Percentiles rank a stretch among this genome's conserved stretches.
phyloP scores from a whole-genome alignment of 2,888 invertebrate genomes.

The Tachystola acroxantha region DNA sequence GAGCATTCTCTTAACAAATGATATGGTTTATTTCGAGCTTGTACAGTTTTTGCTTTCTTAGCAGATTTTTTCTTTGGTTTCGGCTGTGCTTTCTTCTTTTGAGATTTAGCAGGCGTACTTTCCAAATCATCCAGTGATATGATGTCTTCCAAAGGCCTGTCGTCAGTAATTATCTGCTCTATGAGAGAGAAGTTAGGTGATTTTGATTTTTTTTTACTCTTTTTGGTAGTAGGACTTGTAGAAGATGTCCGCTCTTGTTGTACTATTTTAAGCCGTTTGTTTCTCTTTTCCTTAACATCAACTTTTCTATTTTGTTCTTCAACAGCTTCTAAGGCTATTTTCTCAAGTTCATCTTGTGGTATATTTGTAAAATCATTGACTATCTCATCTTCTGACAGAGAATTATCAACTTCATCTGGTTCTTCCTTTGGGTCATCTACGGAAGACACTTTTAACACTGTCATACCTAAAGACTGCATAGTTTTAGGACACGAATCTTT shows the following conservation, averaged over 20 bases:
- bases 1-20: slow-evolving; percentile 46
- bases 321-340: slow-evolving; percentile 55
- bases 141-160: slow-evolving; percentile 61
- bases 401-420: slow-evolving; percentile 15
- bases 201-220: slow-evolving; percentile 23
- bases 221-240: slow-evolving; percentile 33
- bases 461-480: slow-evolving; percentile 58
- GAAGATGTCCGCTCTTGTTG: slow-evolving; percentile 31
- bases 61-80: slow-evolving; percentile 18
- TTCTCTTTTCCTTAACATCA: slow-evolving; percentile 11
- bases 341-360: slow-evolving; percentile 60
- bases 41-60: slow-evolving; percentile 20
- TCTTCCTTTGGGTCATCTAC: slow-evolving; percentile 25
- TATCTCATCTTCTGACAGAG: slow-evolving; percentile 44
- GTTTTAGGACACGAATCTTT: slow-evolving; percentile 39
- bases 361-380: slow-evolving; percentile 57
- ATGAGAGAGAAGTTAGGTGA: slow-evolving; percentile 61
- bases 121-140: slow-evolving; percentile 61
- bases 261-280: slow-evolving; percentile 29
- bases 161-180: slow-evolving; percentile 64
- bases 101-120: slow-evolving; percentile 9
- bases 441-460: slow-evolving; percentile 53
- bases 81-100: background rate
- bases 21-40: background rate
- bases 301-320: background rate